Percentiles rank a stretch among this genome's conserved stretches.
phyloP scores from a whole-genome alignment of 1,140 invertebrate species.

The Bombus turneri region DNA sequence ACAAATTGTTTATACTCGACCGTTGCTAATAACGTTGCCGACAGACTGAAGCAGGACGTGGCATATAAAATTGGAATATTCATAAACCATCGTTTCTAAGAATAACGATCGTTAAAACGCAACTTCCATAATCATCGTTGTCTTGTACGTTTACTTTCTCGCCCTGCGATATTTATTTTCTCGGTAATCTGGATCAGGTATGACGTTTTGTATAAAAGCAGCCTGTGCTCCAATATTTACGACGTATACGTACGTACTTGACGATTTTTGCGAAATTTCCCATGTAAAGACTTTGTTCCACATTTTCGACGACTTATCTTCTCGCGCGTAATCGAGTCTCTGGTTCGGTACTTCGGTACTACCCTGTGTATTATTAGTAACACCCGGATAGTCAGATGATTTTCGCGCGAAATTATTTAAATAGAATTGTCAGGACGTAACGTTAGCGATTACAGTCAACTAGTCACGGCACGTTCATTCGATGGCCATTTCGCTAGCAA shows the following conservation, averaged over 20 bases:
- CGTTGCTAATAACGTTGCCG: neutral
- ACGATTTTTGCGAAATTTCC: no score
- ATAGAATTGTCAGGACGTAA: neutral
- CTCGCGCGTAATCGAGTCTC: no score
- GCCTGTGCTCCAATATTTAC: no score
- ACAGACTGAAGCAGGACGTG: neutral
- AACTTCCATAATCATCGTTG: neutral
- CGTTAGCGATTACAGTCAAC: neutral
- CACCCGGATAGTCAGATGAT: neutral
- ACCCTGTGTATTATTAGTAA: no score
- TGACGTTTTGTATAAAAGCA: no score
- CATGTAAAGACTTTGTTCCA: no score
- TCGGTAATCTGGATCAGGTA: no score
- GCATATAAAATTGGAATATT: neutral
- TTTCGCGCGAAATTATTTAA: neutral
- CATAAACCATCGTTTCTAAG: slow-evolving; percentile 25
- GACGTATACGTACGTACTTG: no score
- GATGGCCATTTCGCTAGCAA: neutral
- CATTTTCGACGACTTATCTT: no score
- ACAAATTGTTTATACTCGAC: slow-evolving; percentile 12
- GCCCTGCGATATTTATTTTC: no score
- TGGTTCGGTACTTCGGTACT: no score
- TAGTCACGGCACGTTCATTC: neutral
- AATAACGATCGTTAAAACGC: slow-evolving; percentile 19
- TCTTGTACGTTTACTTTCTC: no score